Conservation (phyloP, 1,140 invertebrate species). For the Micrasema longulum region DNA sequence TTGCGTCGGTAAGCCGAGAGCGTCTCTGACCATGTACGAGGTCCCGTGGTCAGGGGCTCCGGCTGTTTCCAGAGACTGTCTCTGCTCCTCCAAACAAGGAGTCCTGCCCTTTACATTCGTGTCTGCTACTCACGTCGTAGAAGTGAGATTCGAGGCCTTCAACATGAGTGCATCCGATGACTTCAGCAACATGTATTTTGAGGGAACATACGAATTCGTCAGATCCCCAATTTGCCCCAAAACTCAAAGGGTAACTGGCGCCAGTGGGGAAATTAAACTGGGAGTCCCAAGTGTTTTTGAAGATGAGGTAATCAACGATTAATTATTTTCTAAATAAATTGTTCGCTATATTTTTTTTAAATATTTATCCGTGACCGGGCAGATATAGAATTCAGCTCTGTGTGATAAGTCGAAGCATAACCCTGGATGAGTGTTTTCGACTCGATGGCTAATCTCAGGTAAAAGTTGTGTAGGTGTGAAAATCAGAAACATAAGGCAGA, state of each 20-base stretch:
- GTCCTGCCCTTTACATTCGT: slow-evolving; percentile 78
- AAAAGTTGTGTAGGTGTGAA: too few relatives aligned
- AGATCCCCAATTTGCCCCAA: slow-evolving; percentile 75
- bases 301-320: slow-evolving; percentile 76
- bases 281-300: slow-evolving; percentile 68
- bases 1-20: slow-evolving; percentile 73
- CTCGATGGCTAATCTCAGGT: too few relatives aligned
- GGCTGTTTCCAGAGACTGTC: slow-evolving; percentile 72
- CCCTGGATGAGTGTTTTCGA: too few relatives aligned
- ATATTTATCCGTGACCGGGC: too few relatives aligned
- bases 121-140: slow-evolving; percentile 80
- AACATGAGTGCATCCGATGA: slow-evolving; percentile 88
- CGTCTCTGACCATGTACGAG: slow-evolving; percentile 75
- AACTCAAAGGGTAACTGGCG: slow-evolving; percentile 75
- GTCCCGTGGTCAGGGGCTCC: slow-evolving; percentile 77
- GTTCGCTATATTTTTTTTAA: too few relatives aligned
- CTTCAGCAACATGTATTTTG: slow-evolving; percentile 85
- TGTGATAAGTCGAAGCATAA: too few relatives aligned
- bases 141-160: slow-evolving; percentile 83
- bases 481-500: too few relatives aligned
- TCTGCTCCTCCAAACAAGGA: slow-evolving; percentile 65
- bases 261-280: slow-evolving; percentile 81
- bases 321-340: too few relatives aligned
- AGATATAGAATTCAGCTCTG: too few relatives aligned
- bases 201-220: slow-evolving; percentile 86